Conservation (phyloP, 92 coral and sea anemone genomes). For the Ricordea florida region DNA sequence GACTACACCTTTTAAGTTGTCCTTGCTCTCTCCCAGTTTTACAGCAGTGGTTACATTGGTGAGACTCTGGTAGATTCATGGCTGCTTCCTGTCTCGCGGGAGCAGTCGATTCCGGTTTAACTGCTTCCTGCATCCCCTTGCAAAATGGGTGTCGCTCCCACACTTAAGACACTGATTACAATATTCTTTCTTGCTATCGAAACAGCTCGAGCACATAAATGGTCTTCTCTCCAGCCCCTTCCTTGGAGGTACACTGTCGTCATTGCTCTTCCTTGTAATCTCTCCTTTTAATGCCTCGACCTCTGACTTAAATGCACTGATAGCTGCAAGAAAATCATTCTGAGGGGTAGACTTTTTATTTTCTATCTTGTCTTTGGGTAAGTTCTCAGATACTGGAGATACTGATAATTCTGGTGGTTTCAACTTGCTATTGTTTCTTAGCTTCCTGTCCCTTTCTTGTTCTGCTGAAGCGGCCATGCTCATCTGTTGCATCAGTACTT, state of each 20-base stretch:
- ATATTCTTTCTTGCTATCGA: slow-evolving; percentile 5
- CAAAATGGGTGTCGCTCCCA: too few relatives aligned
- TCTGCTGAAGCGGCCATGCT: slow-evolving; percentile 58
- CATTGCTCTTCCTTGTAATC: too few relatives aligned
- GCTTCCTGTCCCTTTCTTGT: slow-evolving; percentile 43
- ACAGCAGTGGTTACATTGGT: slow-evolving; percentile 43
- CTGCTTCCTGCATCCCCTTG: too few relatives aligned
- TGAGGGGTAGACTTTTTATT: too few relatives aligned
- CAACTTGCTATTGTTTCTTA: slow-evolving; percentile 10
- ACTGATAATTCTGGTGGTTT: slow-evolving; percentile 9
- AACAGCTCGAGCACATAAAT: slow-evolving; percentile 1
- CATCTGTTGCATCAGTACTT: too few relatives aligned
- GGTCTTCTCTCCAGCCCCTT: not conserved
- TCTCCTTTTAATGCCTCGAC: too few relatives aligned
- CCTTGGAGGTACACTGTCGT: too few relatives aligned
- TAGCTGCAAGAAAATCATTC: slow-evolving; percentile 20
- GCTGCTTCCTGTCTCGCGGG: slow-evolving; percentile 56
- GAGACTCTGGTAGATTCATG: too few relatives aligned
- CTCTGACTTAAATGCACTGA: slow-evolving; percentile 22
- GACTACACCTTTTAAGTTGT: slow-evolving; percentile 30
- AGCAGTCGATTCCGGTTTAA: slow-evolving; percentile 53
- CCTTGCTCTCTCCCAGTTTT: slow-evolving; percentile 26
- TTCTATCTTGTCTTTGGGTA: too few relatives aligned
- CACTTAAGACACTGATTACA: slow-evolving; percentile 35
- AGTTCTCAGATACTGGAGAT: not conserved